These are phyloP conservation scores for Oostethus manadensis DNA, from an alignment of 2,113 vertebrate genomes.

Conservation along the genomic window DNA sequence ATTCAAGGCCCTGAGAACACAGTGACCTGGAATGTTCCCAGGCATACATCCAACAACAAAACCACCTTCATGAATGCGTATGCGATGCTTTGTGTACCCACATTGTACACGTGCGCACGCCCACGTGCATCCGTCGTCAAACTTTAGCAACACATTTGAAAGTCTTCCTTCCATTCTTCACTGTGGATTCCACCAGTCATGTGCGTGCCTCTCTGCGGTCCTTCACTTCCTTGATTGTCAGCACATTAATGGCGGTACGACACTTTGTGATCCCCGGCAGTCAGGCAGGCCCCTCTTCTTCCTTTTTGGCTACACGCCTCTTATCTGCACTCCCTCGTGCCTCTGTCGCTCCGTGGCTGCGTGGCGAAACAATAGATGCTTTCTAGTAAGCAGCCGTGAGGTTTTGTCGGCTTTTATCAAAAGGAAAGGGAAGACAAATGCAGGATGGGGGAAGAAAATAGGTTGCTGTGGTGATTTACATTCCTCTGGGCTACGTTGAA, in stretches of 20 bases:
- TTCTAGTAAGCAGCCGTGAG: conserved; percentile 50
- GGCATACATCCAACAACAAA: too few relatives aligned
- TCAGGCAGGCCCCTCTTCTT: conserved; percentile 36
- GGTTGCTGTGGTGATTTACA: conserved; percentile 61
- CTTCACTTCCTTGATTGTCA: conserved; percentile 58
- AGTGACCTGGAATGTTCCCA: too few relatives aligned
- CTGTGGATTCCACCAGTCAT: conserved; percentile 31
- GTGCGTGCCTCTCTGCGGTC: conserved; percentile 14
- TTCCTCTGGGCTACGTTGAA: conserved; percentile 43
- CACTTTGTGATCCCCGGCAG: conserved; percentile 57
- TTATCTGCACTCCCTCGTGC: conserved; percentile 57
- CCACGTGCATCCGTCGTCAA: conserved; percentile 14
- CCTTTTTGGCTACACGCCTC: conserved; percentile 10
- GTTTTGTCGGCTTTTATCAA: conserved; percentile 58
- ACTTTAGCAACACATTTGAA: conserved; percentile 38
- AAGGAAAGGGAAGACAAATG: conserved; percentile 44
- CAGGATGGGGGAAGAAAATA: conserved; percentile 60
- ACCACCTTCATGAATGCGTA: too few relatives aligned
- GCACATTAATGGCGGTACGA: conserved; percentile 54
- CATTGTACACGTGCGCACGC: conserved; percentile 12
- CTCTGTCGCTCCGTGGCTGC: conserved; percentile 45
- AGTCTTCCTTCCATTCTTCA: conserved; percentile 34
- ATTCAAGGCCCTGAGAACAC: too few relatives aligned
- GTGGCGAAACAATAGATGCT: conserved; percentile 55
- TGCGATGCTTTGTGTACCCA: too few relatives aligned